Conservation (phyloP, 2,113 vertebrate genomes). For the Chaenogobius annularis region DNA sequence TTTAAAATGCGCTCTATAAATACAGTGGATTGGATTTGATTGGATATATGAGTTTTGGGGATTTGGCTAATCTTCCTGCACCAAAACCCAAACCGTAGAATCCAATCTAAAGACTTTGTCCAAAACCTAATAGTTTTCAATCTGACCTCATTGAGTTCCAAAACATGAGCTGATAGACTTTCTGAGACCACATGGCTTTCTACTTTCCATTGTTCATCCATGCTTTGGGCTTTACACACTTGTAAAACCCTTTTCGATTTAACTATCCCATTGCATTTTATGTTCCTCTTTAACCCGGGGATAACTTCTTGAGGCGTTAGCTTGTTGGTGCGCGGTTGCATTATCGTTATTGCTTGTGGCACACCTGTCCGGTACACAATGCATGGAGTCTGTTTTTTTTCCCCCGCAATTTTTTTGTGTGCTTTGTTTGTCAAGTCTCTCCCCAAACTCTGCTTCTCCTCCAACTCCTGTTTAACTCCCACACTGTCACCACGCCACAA, state of each 20-base stretch:
- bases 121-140: too few relatives aligned
- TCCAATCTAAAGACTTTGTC: too few relatives aligned
- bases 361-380: constrained; percentile 61
- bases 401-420: constrained; percentile 29
- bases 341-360: constrained; percentile 57
- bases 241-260: neutral
- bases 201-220: too few relatives aligned
- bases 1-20: too few relatives aligned
- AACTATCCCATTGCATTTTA: neutral
- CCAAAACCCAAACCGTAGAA: too few relatives aligned
- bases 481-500: constrained; percentile 66
- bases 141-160: too few relatives aligned
- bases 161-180: too few relatives aligned
- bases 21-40: too few relatives aligned
- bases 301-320: constrained; percentile 31
- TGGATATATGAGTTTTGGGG: too few relatives aligned
- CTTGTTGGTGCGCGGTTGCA: constrained; percentile 24
- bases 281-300: constrained; percentile 1
- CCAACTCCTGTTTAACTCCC: constrained; percentile 64
- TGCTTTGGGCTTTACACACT: too few relatives aligned
- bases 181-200: too few relatives aligned
- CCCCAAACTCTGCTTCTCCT: constrained; percentile 55
- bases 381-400: constrained; percentile 26
- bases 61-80: too few relatives aligned
- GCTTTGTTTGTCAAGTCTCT: constrained; percentile 69